Base-by-base conservation (phyloP, 2,888 invertebrate species). In the Pemphredon lugubris region DNA sequence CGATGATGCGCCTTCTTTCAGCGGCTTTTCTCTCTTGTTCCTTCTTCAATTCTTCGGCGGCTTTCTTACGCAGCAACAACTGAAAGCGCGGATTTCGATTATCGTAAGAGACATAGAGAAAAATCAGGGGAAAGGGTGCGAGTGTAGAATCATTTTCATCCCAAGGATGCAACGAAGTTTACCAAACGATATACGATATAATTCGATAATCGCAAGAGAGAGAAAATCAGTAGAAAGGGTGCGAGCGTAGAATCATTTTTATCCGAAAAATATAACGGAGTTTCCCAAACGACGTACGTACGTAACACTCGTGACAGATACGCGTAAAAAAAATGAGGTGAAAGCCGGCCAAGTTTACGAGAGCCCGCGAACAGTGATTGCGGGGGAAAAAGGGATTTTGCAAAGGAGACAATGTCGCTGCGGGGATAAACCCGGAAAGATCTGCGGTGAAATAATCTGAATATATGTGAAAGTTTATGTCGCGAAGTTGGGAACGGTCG, bases 51-150 rank as follows among this genome's bases (percentile, higher is more conserved):
- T 99, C 99, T 91, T 99, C 99, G 86, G 99, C 99, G 91, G 99
- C 99, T 94, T 99, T 99, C 93, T 98, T 98, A 95, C 99, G 98
- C 92, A 99, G 94, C 93, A 99, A 93, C 93, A 98, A 95, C 98
- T 98, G 90, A 87, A 80, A 7, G 26, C 26, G 7, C 26, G 26
- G n/a, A n/a, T n/a, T n/a, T n/a, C n/a, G n/a, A n/a, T n/a, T n/a
- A 26, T 26, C 26, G 26, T 26, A 71, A 64, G 0, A 20, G 2
- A 50, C n/a, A 54, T 1, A 16, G 48, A 44, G 6, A 30, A 34
- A 18, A 37, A 14, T 44, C 26, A 57, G 61, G 0, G 57, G 51
- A 14, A 34, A 26, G 2, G 11, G 13, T 6, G 9, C 6, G 9
- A 30, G 6, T 2, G 9, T 2, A 30, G 2, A 30, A 30, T n/a